Base-by-base conservation (phyloP, 2,888 invertebrate species). In the Diabrotica balteata region DNA sequence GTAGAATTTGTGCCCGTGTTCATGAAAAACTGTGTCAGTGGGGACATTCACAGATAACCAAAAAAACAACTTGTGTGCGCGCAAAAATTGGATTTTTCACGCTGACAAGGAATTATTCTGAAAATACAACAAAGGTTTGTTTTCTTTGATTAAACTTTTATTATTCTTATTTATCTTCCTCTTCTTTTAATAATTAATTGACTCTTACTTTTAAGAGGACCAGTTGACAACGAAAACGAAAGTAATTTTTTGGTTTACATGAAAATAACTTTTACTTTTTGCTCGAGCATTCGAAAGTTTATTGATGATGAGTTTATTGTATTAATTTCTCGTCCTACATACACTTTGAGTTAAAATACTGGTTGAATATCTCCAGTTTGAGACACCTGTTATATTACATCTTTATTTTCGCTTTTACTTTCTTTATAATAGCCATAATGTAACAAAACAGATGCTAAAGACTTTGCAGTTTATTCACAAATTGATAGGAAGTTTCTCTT, bases 21-120 rank as follows among this genome's bases (percentile, higher is more conserved):
- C 88, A 88, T 84, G 91, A 91, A 87, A 91, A 91, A 89, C 86
- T 92, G 90, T 92, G 91, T 89, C 91, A 91, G 88, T 90, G 91
- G 84, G 89, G 90, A 87, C 88, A 88, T 85, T 88, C 86, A 85
- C 87, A 84, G 79, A 59, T 72, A 52, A 66, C 59, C 51, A 72
- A 71, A 71, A 72, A 71, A 68, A 68, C 71, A 45, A 63, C 60
- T 11, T 88, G 88, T 87, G 88, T 90, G 87, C 89, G 88, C 86
- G 88, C 88, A 80, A 89, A 90, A 87, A 87, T 88, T 80, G 88
- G 88, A 86, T 86, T 88, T 84, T 87, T 87, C 80, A 83, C 83
- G 67, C 86, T 83, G 64, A 75, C 64, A 57, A 70, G 70, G 59
- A 66, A 59, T 58, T 70, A 63, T 50, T 53, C 68, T 17, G 68